Evolutionary conservation across 2,888 invertebrate species (phyloP), one percentile per base, ranked within the genome.

Genomic region (Caenorhabditis sp.): DNA sequence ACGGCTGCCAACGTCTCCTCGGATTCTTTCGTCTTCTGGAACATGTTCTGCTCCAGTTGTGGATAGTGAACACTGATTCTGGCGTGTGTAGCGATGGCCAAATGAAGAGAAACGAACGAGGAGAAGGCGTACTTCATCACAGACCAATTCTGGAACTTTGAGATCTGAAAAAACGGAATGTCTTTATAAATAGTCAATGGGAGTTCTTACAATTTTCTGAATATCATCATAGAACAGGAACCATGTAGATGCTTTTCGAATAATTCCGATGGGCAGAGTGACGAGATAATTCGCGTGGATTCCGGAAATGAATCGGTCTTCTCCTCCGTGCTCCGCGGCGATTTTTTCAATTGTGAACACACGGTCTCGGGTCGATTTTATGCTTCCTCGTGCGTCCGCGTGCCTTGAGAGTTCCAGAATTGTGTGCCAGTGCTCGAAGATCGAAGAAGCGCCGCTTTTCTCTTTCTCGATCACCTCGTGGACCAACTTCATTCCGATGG

Each of bases 361-460:
- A 5, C 83, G 45, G 9, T 66, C 68, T 0, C 48, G n/a, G 2
- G 70, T 37, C 11, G 68, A 41, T 35, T 65, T 56, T 4, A 79
- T 46, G 22, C 65, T 62, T 24, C 79, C 76, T 48, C 75, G 79
- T 71, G 58, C 63, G 43, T 85, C 80, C 1, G 63, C 20, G 46
- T 85, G 84, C 59, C 71, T 78, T 2, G 73, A 48, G 15, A 79
- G 68, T n/a, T 82, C 80, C 8, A 85, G 56, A 30, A 85, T 52
- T 8, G 78, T 61, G 20, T 79, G 70, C 82, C 83, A 85, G 22
- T 79, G 61, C 6, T 81, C 81, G 59, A 85, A 85, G 32, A 83
- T 78, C 8, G 78, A 80, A 3, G 75, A 45, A 3, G 56, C 52
- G 1, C 74, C 77, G 4, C 65, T 59, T 32, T 68, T 71, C 46